Evolutionary conservation across 2,113 vertebrate genomes (phyloP).

Genomic region (Thalassarche chlororhynchos): DNA sequence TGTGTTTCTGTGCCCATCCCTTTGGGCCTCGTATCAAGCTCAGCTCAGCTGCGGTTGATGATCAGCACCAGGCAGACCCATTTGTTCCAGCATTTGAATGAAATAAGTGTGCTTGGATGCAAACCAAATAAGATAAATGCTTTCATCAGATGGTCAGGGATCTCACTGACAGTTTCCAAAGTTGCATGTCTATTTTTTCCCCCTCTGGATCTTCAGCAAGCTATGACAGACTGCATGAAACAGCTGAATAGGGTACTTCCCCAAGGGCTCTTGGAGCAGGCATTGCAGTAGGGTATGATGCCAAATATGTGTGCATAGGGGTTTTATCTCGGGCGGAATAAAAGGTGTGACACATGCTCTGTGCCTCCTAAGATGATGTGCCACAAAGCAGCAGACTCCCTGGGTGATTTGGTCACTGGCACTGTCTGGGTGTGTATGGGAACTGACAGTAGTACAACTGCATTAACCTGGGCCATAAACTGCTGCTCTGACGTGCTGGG

Average conservation of each 20-base stretch:
- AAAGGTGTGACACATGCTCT: background rate
- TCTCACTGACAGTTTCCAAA: background rate
- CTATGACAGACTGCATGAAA: background rate
- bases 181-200: background rate
- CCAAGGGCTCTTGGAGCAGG: background rate
- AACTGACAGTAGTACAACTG: background rate
- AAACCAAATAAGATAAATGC: background rate
- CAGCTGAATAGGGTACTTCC: background rate
- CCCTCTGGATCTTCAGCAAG: background rate
- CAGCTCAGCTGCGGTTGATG: background rate
- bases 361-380: background rate
- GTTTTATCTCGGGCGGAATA: background rate
- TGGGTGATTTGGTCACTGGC: background rate
- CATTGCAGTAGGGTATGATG: background rate
- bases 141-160: background rate
- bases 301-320: background rate
- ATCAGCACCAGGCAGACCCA: background rate
- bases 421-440: background rate
- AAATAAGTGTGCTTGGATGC: background rate
- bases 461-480: background rate
- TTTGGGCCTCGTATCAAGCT: background rate
- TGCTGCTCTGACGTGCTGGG: background rate
- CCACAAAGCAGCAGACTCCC: background rate
- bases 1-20: background rate
- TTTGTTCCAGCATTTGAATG: conserved; percentile 21